Conservation (phyloP, 64 coral and sea anemone genomes). For the Platygyra sinensis region DNA sequence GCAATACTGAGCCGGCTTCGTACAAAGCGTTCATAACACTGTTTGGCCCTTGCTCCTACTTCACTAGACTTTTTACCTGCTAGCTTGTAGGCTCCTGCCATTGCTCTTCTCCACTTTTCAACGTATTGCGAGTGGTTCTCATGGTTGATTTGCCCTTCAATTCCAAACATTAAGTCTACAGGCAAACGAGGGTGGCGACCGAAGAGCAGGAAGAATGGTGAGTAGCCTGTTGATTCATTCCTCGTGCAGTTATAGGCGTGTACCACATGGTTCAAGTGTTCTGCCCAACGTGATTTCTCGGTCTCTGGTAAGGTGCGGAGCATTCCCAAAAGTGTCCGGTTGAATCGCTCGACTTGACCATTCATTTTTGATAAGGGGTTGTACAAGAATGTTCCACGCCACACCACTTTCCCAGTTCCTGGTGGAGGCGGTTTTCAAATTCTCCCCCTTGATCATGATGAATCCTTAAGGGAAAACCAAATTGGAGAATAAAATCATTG, state of each 20-base stretch:
- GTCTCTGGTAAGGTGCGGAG: not conserved
- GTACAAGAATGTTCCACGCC: not conserved
- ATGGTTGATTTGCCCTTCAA: too few species aligned
- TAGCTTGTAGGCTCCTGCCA: too few species aligned
- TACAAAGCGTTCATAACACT: too few species aligned
- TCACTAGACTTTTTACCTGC: too few species aligned
- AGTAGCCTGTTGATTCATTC: constrained; percentile 56
- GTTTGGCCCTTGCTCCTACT: too few species aligned
- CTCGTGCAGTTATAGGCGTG: constrained; percentile 61
- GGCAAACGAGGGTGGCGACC: too few species aligned
- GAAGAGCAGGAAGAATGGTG: constrained; percentile 43
- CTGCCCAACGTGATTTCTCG: constrained; percentile 1
- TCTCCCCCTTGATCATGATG: constrained; percentile 45
- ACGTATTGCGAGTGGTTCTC: too few species aligned
- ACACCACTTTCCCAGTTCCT: not conserved
- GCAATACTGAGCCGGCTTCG: too few species aligned
- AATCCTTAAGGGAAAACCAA: constrained; percentile 39
- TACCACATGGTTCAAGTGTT: constrained; percentile 36
- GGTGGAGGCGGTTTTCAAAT: not conserved
- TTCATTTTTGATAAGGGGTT: not conserved
- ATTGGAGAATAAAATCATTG: constrained; percentile 41
- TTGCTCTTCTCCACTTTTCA: too few species aligned
- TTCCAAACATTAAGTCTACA: too few species aligned
- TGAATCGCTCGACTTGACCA: too few species aligned
- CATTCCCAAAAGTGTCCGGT: too few species aligned